Conservation (phyloP, 2,888 invertebrate genomes). For the Agrotis exclamationis region DNA sequence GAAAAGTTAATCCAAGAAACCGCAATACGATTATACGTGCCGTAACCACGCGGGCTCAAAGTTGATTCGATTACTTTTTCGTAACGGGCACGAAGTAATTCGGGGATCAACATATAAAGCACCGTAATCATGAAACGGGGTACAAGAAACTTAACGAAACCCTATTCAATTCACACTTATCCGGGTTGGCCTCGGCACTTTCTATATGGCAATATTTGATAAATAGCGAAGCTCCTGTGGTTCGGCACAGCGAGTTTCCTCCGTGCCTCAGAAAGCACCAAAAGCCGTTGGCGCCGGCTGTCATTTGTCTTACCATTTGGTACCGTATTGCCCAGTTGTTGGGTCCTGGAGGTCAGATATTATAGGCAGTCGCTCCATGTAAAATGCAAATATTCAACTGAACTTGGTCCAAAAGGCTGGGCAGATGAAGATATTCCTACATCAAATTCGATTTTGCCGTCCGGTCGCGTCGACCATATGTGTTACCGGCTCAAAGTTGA, state of each 20-base stretch:
- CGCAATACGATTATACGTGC: constrained; percentile 1
- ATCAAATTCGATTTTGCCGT: neutral
- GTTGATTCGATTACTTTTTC: constrained; percentile 9
- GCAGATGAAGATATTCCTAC: too few relatives aligned
- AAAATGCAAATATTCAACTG: too few relatives aligned
- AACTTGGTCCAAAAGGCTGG: too few relatives aligned
- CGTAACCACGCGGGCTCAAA: neutral
- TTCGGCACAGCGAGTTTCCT: too few relatives aligned
- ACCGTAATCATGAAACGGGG: neutral
- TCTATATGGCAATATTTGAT: neutral
- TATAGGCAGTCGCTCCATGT: too few relatives aligned
- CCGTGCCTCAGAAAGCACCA: too few relatives aligned
- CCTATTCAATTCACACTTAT: neutral
- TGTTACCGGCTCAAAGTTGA: constrained; percentile 7
- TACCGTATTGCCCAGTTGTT: too few relatives aligned
- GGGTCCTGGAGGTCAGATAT: too few relatives aligned
- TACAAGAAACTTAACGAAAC: neutral
- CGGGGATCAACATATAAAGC: constrained; percentile 41
- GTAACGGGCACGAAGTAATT: constrained; percentile 49
- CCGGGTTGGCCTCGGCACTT: too few relatives aligned
- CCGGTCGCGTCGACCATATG: too few relatives aligned
- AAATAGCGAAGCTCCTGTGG: neutral
- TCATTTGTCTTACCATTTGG: too few relatives aligned
- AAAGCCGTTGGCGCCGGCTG: too few relatives aligned
- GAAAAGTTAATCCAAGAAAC: constrained; percentile 10